Percentiles rank a stretch among this genome's conserved stretches.
These are phyloP conservation scores for Sander vitreus DNA, from an alignment of 2,113 vertebrate genomes.

Conservation along the genomic window DNA sequence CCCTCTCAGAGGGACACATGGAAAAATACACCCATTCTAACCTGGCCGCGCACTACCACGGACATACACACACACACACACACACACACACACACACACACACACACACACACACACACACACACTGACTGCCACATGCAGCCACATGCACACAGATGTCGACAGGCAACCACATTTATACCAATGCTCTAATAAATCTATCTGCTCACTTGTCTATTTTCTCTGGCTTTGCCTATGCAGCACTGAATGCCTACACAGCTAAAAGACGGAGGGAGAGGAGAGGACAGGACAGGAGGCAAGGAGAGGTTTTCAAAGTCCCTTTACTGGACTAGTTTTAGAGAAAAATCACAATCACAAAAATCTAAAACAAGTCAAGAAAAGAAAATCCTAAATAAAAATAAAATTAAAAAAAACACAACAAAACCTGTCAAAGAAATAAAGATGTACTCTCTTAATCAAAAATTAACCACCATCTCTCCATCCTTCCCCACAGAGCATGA, in stretches of 20 bases:
- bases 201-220: constrained; percentile 74
- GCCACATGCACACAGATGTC: constrained; percentile 74
- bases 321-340: no score
- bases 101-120: constrained; percentile 7
- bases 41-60: constrained; percentile 44
- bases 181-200: constrained; percentile 76
- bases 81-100: constrained; percentile 11
- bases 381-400: no score
- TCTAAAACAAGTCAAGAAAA: no score
- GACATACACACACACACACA: constrained; percentile 24
- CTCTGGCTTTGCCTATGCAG: constrained; percentile 63
- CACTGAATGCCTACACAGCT: constrained; percentile 44
- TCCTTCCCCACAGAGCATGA: no score
- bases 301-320: no score
- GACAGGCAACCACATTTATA: constrained; percentile 75
- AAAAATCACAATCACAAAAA: no score
- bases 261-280: constrained; percentile 27
- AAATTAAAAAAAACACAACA: no score
- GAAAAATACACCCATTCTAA: constrained; percentile 64
- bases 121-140: constrained; percentile 64
- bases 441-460: no score
- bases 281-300: no score
- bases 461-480: no score
- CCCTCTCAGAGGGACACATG: constrained; percentile 61
- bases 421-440: no score